Evolutionary conservation across 2,113 vertebrate genomes (phyloP).

Genomic region (Scalopus aquaticus): DNA sequence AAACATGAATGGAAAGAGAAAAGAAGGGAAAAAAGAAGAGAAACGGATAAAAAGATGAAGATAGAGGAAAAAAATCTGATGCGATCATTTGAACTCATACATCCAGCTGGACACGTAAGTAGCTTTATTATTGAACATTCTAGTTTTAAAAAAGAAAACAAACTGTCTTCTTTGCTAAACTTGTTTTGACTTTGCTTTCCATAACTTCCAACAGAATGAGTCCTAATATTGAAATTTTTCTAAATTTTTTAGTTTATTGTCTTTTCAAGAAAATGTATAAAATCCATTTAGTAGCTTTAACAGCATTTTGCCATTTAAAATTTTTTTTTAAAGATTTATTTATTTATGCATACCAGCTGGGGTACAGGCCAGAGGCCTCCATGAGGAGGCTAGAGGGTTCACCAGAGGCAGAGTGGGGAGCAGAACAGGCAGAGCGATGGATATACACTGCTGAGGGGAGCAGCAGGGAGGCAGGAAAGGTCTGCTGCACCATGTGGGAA

Average conservation of each 20-base stretch:
- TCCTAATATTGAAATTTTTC: not conserved
- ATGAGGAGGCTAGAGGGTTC: no score
- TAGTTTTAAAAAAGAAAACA: not conserved
- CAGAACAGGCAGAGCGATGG: no score
- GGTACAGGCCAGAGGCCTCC: no score
- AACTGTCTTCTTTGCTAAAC: not conserved
- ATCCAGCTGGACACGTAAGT: not conserved
- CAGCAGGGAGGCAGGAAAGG: no score
- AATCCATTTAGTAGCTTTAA: not conserved
- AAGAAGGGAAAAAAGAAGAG: not conserved
- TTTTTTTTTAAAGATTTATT: no score
- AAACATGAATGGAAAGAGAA: not conserved
- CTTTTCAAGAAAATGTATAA: not conserved
- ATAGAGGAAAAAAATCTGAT: not conserved
- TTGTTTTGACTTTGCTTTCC: not conserved
- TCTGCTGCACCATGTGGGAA: no score
- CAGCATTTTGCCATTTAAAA: not conserved
- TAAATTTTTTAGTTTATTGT: not conserved
- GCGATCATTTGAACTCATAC: not conserved
- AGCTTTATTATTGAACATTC: not conserved
- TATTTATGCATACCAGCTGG: no score
- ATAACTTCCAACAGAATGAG: not conserved
- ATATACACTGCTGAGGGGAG: no score
- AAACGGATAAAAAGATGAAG: not conserved
- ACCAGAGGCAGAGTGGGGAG: no score